A percentile compares a stretch with the other conserved stretches of the same genome.
These are phyloP conservation scores for Drosophila mercatorum DNA, from an alignment of 2,888 invertebrate genomes.

Conservation along the genomic window DNA sequence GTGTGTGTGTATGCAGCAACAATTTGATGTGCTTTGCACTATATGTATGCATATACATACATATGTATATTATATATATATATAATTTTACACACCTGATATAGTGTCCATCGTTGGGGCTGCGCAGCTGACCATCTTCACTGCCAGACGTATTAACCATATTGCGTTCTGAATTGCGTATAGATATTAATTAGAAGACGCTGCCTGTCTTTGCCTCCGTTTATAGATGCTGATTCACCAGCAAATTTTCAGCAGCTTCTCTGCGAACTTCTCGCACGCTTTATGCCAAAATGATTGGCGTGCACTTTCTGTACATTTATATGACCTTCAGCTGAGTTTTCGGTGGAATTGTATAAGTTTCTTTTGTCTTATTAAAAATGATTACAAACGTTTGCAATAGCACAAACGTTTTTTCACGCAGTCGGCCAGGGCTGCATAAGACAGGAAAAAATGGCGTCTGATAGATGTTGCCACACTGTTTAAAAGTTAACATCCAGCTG, in stretches of 20 bases:
- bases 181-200: constrained; percentile 29
- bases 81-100: constrained; percentile 85
- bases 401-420: constrained; percentile 64
- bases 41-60: constrained; percentile 27
- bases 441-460: constrained; percentile 70
- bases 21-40: constrained; percentile 76
- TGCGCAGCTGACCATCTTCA: constrained; percentile 94
- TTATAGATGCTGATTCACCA: constrained; percentile 50
- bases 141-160: constrained; percentile 85
- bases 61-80: constrained; percentile 26
- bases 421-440: constrained; percentile 49
- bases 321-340: constrained; percentile 43
- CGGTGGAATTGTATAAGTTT: constrained; percentile 59
- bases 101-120: constrained; percentile 87
- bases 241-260: constrained; percentile 28
- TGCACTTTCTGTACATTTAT: constrained; percentile 52
- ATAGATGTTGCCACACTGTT: constrained; percentile 48
- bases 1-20: constrained; percentile 73
- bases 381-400: constrained; percentile 63
- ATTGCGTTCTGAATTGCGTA: constrained; percentile 27
- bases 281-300: constrained; percentile 30
- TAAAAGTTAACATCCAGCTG: constrained; percentile 43
- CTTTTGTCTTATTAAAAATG: constrained; percentile 39
- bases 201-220: constrained; percentile 21
- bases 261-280: constrained; percentile 26